Evolutionary conservation across 2,797 vertebrate genomes (phyloP).

Genomic region (Spea hammondii): DNA sequence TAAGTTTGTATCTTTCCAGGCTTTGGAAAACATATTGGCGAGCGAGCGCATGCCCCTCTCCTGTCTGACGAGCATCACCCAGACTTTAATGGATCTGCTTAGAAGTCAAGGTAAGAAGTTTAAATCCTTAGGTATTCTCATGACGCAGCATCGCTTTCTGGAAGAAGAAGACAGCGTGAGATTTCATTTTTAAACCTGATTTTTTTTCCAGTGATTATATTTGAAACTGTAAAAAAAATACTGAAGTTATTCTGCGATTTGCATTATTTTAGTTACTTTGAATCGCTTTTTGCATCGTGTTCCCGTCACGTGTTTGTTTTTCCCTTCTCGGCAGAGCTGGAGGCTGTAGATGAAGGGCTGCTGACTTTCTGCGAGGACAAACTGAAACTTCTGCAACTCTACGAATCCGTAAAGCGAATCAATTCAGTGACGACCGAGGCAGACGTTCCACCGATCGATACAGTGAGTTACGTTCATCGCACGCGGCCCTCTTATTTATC

Average conservation of each 20-base stretch:
- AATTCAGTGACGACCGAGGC: slow-evolving; percentile 64
- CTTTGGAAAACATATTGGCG: slow-evolving; percentile 85
- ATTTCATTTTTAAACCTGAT: too few species aligned
- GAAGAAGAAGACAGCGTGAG: too few species aligned
- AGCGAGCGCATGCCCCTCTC: slow-evolving; percentile 79
- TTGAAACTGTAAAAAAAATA: too few species aligned
- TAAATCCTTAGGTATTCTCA: not conserved
- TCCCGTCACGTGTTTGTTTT: not conserved
- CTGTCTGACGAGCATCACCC: slow-evolving; percentile 79
- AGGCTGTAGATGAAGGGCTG: slow-evolving; percentile 81
- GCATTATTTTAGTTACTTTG: too few species aligned
- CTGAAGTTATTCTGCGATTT: too few species aligned
- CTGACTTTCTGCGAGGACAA: slow-evolving; percentile 84
- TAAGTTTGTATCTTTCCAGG: slow-evolving; percentile 66
- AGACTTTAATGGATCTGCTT: slow-evolving; percentile 77
- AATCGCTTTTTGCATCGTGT: too few species aligned
- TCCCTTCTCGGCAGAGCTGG: slow-evolving; percentile 72
- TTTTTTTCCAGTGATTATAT: too few species aligned
- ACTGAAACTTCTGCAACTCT: slow-evolving; percentile 85
- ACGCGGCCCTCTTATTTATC: slow-evolving; percentile 16
- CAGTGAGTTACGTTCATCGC: slow-evolving; percentile 66
- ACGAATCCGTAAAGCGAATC: slow-evolving; percentile 78
- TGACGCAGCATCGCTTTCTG: not conserved
- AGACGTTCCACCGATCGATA: slow-evolving; percentile 57
- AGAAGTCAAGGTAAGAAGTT: slow-evolving; percentile 78